These are phyloP conservation scores for Montipora foliosa DNA, from an alignment of 64 coral and sea anemone species.

Conservation along the genomic window DNA sequence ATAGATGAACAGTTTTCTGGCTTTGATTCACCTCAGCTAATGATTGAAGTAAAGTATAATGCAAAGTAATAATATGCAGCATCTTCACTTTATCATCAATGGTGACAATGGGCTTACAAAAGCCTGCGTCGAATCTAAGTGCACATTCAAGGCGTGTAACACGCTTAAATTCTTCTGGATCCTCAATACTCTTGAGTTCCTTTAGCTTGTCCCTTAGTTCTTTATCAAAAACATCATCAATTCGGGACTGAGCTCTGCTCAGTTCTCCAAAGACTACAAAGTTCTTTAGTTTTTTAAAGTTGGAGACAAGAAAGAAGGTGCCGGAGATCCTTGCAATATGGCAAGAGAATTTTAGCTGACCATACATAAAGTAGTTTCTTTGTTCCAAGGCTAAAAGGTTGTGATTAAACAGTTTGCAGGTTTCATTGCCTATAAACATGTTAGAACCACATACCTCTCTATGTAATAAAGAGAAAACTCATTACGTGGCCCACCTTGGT, in stretches of 20 bases:
- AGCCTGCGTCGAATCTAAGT: constrained; percentile 48
- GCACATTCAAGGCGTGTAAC: constrained; percentile 67
- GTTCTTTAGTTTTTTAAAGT: constrained; percentile 49
- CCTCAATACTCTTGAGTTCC: constrained; percentile 71
- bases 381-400: constrained; percentile 78
- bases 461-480: constrained; percentile 83
- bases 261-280: constrained; percentile 62
- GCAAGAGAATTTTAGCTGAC: constrained; percentile 70
- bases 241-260: constrained; percentile 60
- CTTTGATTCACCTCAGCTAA: constrained; percentile 62
- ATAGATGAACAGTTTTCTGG: constrained; percentile 25
- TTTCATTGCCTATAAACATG: constrained; percentile 72
- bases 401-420: constrained; percentile 75
- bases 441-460: constrained; percentile 74
- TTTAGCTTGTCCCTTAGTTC: constrained; percentile 66
- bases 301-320: constrained; percentile 69
- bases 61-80: constrained; percentile 60
- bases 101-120: constrained; percentile 66
- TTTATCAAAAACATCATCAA: constrained; percentile 73
- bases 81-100: constrained; percentile 69
- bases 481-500: constrained; percentile 77
- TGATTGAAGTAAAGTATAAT: constrained; percentile 72
- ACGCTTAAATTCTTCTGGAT: constrained; percentile 73
- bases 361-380: constrained; percentile 80
- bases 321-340: constrained; percentile 59